phyloP scores from a whole-genome alignment of 2,113 vertebrate genomes.

The Ailuropoda melanoleuca region DNA sequence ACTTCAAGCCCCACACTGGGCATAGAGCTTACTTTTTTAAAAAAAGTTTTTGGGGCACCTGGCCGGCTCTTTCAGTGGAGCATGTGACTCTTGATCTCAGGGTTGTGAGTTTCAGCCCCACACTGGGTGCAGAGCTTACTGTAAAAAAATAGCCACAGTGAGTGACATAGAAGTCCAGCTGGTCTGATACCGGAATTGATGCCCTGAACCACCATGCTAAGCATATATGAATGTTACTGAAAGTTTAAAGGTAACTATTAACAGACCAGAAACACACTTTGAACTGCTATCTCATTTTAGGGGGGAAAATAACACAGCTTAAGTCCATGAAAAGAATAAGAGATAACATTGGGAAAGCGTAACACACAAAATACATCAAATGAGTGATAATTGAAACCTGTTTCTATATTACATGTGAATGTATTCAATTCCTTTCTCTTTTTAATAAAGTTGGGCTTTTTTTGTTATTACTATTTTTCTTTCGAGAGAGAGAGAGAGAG shows the following conservation, averaged over 20 bases:
- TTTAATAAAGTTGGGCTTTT: not conserved
- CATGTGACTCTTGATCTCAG: not conserved
- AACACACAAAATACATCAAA: not conserved
- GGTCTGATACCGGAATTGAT: not conserved
- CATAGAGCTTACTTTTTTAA: not conserved
- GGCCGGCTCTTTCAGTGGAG: not conserved
- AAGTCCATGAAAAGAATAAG: not conserved
- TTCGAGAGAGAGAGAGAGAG: not conserved
- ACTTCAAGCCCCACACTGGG: not conserved
- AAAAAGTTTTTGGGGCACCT: not conserved
- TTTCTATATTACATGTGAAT: not conserved
- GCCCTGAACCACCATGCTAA: not conserved
- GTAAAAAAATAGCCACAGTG: not conserved
- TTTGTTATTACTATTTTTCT: not conserved
- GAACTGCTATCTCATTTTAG: not conserved
- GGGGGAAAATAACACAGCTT: not conserved
- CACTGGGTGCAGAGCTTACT: not conserved
- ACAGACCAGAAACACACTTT: not conserved
- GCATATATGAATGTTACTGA: not conserved
- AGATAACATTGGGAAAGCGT: not conserved
- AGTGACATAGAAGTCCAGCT: not conserved
- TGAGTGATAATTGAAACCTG: not conserved
- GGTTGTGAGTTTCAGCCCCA: not conserved
- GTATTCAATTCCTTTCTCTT: not conserved
- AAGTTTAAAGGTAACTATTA: not conserved